phyloP scores from a whole-genome alignment of 2,797 vertebrate genomes.

The Apodemus agrarius region DNA sequence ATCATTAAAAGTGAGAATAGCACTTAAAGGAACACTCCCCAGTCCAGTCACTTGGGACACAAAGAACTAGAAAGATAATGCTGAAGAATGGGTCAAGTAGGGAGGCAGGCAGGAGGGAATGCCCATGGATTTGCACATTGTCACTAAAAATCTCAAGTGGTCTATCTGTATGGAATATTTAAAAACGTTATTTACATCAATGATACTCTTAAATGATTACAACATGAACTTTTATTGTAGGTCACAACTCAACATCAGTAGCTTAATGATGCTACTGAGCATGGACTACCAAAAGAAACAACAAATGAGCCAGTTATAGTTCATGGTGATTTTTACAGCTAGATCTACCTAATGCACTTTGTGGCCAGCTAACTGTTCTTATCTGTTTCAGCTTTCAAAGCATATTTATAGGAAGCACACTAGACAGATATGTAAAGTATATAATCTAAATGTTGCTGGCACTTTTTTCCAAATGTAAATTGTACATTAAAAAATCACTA shows the following conservation, averaged over 20 bases:
- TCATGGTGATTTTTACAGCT: neutral
- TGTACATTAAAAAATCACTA: neutral
- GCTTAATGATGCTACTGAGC: neutral
- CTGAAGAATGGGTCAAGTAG: neutral
- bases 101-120: neutral
- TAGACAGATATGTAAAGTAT: neutral
- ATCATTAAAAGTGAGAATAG: conserved; percentile 11
- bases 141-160: neutral
- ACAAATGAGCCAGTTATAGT: neutral
- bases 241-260: neutral
- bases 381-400: neutral
- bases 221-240: conserved; percentile 12
- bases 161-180: conserved; percentile 28
- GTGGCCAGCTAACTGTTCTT: neutral
- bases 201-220: conserved; percentile 4
- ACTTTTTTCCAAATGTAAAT: conserved; percentile 35
- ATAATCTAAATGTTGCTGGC: conserved; percentile 33
- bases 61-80: conserved; percentile 6
- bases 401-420: neutral
- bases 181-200: conserved; percentile 6
- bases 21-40: neutral
- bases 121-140: neutral
- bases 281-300: conserved; percentile 13
- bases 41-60: neutral
- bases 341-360: neutral